Evolutionary conservation across 2,888 invertebrate species (phyloP).

Genomic region (Microctonus brassicae): DNA sequence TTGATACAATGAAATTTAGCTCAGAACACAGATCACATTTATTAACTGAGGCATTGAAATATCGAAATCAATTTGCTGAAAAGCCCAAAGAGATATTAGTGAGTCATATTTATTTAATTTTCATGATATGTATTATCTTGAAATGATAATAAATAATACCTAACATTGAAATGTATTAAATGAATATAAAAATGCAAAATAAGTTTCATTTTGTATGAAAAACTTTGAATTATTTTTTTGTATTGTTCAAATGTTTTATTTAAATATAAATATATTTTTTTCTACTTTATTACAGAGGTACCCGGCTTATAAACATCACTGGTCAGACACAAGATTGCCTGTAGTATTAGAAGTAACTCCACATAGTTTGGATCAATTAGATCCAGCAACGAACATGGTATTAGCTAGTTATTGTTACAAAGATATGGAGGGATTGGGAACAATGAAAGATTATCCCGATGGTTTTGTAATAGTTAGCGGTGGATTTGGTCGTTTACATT

Average conservation of each 20-base stretch:
- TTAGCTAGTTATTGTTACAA: constrained; percentile 89
- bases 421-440: constrained; percentile 85
- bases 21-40: constrained; percentile 94
- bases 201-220: no score
- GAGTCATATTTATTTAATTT: constrained; percentile 63
- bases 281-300: constrained; percentile 76
- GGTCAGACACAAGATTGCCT: constrained; percentile 93
- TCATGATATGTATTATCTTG: constrained; percentile 32
- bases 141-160: background rate
- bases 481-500: constrained; percentile 90
- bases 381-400: constrained; percentile 85
- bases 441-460: constrained; percentile 90
- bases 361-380: constrained; percentile 91
- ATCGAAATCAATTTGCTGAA: constrained; percentile 83
- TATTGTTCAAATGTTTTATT: no score
- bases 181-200: no score
- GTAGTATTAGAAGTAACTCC: constrained; percentile 93
- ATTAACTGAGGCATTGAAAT: constrained; percentile 90
- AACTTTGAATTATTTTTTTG: constrained; percentile 13
- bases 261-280: background rate
- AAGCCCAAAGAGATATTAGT: constrained; percentile 85
- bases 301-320: constrained; percentile 94
- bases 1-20: constrained; percentile 95
- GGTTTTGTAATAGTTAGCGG: constrained; percentile 93
- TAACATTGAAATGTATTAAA: background rate